Percentiles rank a stretch among this genome's conserved stretches.
These are phyloP conservation scores for Boloria selene DNA, from an alignment of 2,888 invertebrate genomes.

Conservation along the genomic window DNA sequence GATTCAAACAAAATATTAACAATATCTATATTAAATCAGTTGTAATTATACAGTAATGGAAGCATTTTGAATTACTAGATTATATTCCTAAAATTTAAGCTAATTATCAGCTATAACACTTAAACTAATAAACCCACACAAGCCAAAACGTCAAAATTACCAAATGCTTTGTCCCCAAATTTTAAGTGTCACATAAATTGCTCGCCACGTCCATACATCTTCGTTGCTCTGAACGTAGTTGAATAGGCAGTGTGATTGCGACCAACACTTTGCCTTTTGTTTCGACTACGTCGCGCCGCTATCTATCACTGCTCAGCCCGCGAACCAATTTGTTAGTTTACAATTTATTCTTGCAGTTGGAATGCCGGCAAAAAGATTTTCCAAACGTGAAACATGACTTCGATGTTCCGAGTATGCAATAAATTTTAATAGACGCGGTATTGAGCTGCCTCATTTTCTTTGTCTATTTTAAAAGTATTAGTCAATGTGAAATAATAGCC, in stretches of 20 bases:
- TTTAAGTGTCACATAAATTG: conserved; percentile 33
- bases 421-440: conserved; percentile 42
- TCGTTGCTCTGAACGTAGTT: conserved; percentile 57
- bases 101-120: not conserved
- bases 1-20: too few species aligned
- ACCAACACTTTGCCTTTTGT: conserved; percentile 75
- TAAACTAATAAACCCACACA: conserved; percentile 9
- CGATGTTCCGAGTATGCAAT: conserved; percentile 43
- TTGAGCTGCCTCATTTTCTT: conserved; percentile 22
- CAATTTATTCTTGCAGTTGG: conserved; percentile 57
- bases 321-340: conserved; percentile 69
- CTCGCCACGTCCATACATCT: conserved; percentile 40
- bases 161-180: conserved; percentile 32
- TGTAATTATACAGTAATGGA: too few species aligned
- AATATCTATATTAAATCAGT: too few species aligned
- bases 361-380: conserved; percentile 48
- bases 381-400: conserved; percentile 45
- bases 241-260: conserved; percentile 75
- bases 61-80: too few species aligned
- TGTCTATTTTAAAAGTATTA: conserved; percentile 24
- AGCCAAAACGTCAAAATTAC: conserved; percentile 20
- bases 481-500: conserved; percentile 6
- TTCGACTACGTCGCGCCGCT: conserved; percentile 66
- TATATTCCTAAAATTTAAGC: too few species aligned
- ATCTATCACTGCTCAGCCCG: conserved; percentile 71